phyloP scores from a whole-genome alignment of 2,888 invertebrate species.

The Elgonia sp. region DNA sequence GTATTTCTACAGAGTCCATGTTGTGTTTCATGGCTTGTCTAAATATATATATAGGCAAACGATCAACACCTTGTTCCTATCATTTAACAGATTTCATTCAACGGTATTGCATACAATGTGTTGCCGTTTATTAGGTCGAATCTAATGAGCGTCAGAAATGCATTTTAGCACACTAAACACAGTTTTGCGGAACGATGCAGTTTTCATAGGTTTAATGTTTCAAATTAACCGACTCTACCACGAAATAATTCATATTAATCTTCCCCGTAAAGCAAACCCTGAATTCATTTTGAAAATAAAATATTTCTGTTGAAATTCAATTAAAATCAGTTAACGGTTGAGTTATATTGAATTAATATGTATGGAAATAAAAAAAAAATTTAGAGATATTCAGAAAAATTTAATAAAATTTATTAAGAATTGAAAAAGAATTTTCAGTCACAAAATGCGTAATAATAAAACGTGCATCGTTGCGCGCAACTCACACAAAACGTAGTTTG shows the following conservation, averaged over 20 bases:
- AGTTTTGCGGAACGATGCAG: too few relatives aligned
- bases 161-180: too few relatives aligned
- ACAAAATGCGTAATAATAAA: constrained; percentile 9
- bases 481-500: constrained; percentile 33
- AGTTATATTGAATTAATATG: too few relatives aligned
- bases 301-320: too few relatives aligned
- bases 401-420: background rate
- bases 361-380: background rate
- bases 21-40: constrained; percentile 31
- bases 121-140: background rate
- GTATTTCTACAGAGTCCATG: constrained; percentile 46
- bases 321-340: too few relatives aligned
- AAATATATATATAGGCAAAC: constrained; percentile 12
- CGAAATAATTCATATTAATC: too few relatives aligned
- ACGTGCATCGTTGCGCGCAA: background rate
- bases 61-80: constrained; percentile 32
- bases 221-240: too few relatives aligned
- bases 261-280: too few relatives aligned
- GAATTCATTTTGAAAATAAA: too few relatives aligned
- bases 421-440: background rate
- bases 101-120: too few relatives aligned
- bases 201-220: too few relatives aligned
- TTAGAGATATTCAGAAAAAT: constrained; percentile 1
- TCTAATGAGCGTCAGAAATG: too few relatives aligned
- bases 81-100: constrained; percentile 17